phyloP scores from a whole-genome alignment of 2,113 vertebrate genomes.

The Alosa alosa region DNA sequence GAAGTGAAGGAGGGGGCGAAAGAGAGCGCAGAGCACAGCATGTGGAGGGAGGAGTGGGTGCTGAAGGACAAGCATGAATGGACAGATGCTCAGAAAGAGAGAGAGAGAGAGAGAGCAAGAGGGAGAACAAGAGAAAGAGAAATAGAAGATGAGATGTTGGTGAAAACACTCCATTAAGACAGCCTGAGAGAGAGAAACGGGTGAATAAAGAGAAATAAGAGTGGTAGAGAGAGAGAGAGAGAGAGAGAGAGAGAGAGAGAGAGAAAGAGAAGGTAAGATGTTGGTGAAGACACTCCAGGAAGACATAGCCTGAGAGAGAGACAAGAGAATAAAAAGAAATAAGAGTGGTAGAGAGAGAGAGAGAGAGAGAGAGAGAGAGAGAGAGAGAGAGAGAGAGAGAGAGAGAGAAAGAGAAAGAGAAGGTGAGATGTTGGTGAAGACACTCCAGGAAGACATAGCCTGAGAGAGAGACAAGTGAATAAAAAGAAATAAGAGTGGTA shows the following conservation, averaged over 20 bases:
- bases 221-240: not conserved
- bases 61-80: no score
- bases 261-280: not conserved
- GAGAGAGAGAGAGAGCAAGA: not conserved
- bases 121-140: not conserved
- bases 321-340: not conserved
- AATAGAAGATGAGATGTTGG: no score
- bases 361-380: not conserved
- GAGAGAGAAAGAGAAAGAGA: not conserved
- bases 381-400: not conserved
- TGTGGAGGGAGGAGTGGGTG: not conserved
- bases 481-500: no score
- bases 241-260: not conserved
- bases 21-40: not conserved
- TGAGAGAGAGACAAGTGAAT: not conserved
- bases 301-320: not conserved
- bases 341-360: not conserved
- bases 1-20: not conserved
- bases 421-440: not conserved
- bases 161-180: no score
- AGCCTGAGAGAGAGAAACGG: not conserved
- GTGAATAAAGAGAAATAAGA: not conserved
- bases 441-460: no score
- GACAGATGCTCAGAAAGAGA: no score
- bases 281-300: no score